Conservation (phyloP, 2,797 vertebrate species). For the Eutrigla gurnardus region DNA sequence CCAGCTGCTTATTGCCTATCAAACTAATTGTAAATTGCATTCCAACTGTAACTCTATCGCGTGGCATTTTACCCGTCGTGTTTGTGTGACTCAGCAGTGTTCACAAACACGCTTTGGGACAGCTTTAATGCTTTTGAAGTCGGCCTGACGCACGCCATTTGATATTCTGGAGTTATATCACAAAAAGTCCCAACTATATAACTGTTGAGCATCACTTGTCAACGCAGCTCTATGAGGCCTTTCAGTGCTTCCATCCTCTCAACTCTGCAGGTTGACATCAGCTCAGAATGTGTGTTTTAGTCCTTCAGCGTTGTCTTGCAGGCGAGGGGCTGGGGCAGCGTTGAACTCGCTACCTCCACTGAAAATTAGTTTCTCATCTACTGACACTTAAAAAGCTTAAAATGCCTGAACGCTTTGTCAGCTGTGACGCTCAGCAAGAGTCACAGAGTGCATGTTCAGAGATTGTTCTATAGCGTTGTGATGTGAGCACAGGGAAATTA, state of each 20-base stretch:
- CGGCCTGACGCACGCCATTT: slow-evolving; percentile 53
- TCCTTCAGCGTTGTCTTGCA: slow-evolving; percentile 36
- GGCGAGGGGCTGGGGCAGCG: slow-evolving; percentile 28
- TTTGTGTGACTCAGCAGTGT: slow-evolving; percentile 66
- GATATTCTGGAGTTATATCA: slow-evolving; percentile 50
- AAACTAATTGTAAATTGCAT: slow-evolving; percentile 25
- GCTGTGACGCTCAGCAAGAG: not conserved
- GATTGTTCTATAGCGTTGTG: too few relatives aligned
- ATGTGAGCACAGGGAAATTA: too few relatives aligned
- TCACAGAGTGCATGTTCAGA: too few relatives aligned
- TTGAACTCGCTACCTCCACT: slow-evolving; percentile 23
- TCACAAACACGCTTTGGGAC: slow-evolving; percentile 53
- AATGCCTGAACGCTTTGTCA: not conserved
- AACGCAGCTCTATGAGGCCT: slow-evolving; percentile 11
- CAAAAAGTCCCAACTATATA: slow-evolving; percentile 26
- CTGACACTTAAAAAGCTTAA: slow-evolving; percentile 2
- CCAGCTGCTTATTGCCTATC: slow-evolving; percentile 32
- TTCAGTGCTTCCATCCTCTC: slow-evolving; percentile 29
- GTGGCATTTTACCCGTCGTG: slow-evolving; percentile 15
- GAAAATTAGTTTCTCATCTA: not conserved
- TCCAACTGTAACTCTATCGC: slow-evolving; percentile 24
- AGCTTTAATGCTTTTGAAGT: slow-evolving; percentile 39
- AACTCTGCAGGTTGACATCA: slow-evolving; percentile 46
- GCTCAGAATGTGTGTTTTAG: slow-evolving; percentile 26
- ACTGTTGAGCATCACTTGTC: slow-evolving; percentile 21